Evolutionary conservation across 2,797 vertebrate species (phyloP), one percentile per base, ranked within the genome.

Genomic region (Semaprochilodus insignis): DNA sequence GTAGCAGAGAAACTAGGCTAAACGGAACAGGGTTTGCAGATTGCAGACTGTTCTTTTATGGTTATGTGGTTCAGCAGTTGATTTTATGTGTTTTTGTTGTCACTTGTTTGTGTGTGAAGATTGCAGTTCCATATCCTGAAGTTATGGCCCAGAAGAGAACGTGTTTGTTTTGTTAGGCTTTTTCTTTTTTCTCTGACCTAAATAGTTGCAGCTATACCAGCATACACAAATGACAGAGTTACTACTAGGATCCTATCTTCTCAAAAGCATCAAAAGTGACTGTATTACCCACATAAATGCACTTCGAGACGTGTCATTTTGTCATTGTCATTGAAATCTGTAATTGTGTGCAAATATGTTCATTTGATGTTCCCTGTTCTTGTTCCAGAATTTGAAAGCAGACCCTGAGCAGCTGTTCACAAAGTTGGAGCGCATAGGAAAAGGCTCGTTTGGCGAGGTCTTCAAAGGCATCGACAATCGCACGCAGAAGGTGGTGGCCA

Each of bases 381-480:
- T 54, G 4, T 81, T 66, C 0, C 75, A 88, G 87, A 88, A 84
- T 85, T 74, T 86, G 80, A 81, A 75, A 77, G 82, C 87, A 62
- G 97, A 99, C 88, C 98, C 98, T 5, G 98, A 99, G 91, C 97
- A 99, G 92, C 91, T 99, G 77, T 99, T 99, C 88, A 98, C 97
- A 57, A 99, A 99, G 91, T 95, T 99, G 89, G 97, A 99, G 91
- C 97, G 96, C 89, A 99, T 99, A 66, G 98, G 98, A 84, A 99
- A 99, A 90, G 98, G 98, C 69, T 99, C 98, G 5, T 99, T 99
- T 36, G 98, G 98, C n/a, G 98, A 99, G 91, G 98, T 99, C 85
- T 99, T 99, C 93, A 99, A 99, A 93, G 98, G 98, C 93, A 99
- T 99, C 91, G 97, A 99, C 95, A 98, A 98, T 93, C 96, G 96